A percentile compares a stretch with the other conserved stretches of the same genome.
Conservation (phyloP, 2,888 invertebrate species). For the Clivina fossor region DNA sequence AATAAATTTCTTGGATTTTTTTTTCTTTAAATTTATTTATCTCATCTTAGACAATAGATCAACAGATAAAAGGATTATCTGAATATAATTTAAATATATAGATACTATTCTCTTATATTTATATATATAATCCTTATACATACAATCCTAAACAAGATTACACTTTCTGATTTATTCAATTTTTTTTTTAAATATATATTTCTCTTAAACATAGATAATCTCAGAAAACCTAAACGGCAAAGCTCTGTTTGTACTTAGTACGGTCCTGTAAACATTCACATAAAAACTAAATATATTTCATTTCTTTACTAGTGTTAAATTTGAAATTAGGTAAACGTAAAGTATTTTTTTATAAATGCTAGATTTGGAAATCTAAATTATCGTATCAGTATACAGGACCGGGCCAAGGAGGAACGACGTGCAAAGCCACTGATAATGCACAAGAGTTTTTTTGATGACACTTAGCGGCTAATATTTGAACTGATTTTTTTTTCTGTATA, state of each 20-base stretch:
- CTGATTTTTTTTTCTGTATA: no score
- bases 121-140: constrained; percentile 28
- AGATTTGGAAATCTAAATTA: no score
- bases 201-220: constrained; percentile 31
- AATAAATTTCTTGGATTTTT: constrained; percentile 10
- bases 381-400: constrained; percentile 1
- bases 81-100: constrained; percentile 18
- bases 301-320: no score
- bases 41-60: constrained; percentile 16
- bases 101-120: constrained; percentile 25
- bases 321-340: no score
- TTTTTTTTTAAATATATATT: constrained; percentile 23
- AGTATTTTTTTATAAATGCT: no score
- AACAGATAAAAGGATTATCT: constrained; percentile 28
- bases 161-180: constrained; percentile 20
- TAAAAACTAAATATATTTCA: no score
- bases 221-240: constrained; percentile 33
- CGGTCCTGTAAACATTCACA: no score
- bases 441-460: not conserved
- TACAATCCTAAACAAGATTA: constrained; percentile 32
- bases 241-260: constrained; percentile 26
- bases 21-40: constrained; percentile 8
- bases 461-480: no score
- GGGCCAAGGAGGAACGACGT: constrained; percentile 2
- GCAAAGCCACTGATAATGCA: constrained; percentile 27